Conservation (phyloP, 2,797 vertebrate species). For the Poecile montanus region DNA sequence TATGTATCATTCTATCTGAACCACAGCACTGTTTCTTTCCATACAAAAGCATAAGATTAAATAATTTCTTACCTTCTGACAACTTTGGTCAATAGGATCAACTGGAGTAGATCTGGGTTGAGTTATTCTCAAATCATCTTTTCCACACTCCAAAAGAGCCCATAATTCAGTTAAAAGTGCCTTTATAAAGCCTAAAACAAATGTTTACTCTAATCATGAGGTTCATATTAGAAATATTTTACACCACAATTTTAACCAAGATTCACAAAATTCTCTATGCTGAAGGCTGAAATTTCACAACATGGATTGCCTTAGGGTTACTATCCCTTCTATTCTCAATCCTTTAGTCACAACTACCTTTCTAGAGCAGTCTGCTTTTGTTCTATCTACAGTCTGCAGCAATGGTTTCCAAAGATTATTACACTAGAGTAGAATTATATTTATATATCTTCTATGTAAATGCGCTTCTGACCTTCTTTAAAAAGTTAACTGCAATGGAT, state of each 20-base stretch:
- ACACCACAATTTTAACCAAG: background rate
- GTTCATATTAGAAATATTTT: background rate
- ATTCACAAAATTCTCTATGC: background rate
- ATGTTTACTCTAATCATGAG: background rate
- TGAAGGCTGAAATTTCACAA: background rate
- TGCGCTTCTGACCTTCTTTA: background rate
- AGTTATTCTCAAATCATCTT: slow-evolving; percentile 88
- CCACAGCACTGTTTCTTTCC: background rate
- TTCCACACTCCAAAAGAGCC: slow-evolving; percentile 89
- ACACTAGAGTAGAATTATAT: background rate
- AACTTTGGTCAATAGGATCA: slow-evolving; percentile 92
- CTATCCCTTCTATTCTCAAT: background rate
- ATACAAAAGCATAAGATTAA: background rate
- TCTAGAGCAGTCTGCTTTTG: background rate
- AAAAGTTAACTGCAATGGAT: background rate
- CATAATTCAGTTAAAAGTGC: slow-evolving; percentile 88
- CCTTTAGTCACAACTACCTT: background rate
- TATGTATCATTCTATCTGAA: background rate
- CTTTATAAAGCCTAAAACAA: slow-evolving; percentile 85
- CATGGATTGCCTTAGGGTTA: background rate
- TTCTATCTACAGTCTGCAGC: background rate
- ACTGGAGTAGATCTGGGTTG: slow-evolving; percentile 86
- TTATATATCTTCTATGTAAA: background rate
- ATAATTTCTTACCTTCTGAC: slow-evolving; percentile 85
- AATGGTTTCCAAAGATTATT: background rate